A percentile compares a stretch with the other conserved stretches of the same genome.
Conservation (phyloP, 2,797 vertebrate genomes). For the Siniperca scherzeri region DNA sequence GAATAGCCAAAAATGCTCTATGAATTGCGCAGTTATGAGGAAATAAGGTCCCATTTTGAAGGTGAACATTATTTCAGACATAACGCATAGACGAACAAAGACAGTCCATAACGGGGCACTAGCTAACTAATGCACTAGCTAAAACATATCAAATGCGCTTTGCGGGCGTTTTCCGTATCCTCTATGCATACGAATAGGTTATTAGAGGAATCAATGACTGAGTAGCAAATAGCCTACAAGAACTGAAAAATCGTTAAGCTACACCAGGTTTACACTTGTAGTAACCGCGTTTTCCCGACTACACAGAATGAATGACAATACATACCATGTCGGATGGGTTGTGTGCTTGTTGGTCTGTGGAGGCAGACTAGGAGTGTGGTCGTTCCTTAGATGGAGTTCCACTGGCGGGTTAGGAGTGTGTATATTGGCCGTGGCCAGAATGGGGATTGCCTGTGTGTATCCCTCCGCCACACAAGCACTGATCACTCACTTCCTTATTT, state of each 20-base stretch:
- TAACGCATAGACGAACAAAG: not conserved
- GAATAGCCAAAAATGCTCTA: constrained; percentile 31
- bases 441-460: constrained; percentile 81
- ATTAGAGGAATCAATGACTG: constrained; percentile 45
- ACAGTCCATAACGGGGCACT: rapidly evolving
- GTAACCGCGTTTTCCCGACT: not conserved
- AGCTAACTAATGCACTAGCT: not conserved
- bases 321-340: constrained; percentile 84
- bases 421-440: constrained; percentile 79
- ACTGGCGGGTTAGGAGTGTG: constrained; percentile 77
- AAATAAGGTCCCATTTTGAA: constrained; percentile 42
- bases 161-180: constrained; percentile 67
- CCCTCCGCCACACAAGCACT: constrained; percentile 83
- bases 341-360: constrained; percentile 78
- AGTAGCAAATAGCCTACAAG: not conserved
- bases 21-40: constrained; percentile 81
- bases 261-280: not conserved
- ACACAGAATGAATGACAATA: constrained; percentile 74
- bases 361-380: constrained; percentile 74
- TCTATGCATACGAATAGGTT: constrained; percentile 5
- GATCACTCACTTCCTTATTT: constrained; percentile 84
- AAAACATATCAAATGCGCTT: constrained; percentile 17
- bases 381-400: constrained; percentile 84
- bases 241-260: not conserved
- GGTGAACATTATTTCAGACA: constrained; percentile 13